Conservation (phyloP, 2,888 invertebrate species). For the Erebia ligea region DNA sequence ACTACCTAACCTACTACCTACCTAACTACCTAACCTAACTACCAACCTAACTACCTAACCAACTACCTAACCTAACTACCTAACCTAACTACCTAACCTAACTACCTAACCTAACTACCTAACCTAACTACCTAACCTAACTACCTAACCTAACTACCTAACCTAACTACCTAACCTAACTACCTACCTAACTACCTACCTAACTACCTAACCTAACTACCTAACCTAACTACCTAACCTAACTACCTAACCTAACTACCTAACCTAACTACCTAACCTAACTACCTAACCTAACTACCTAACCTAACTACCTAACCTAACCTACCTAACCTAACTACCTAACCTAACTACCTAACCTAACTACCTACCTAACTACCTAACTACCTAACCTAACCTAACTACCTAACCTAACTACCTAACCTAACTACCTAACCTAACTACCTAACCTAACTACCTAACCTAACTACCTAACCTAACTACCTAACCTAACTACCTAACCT, state of each 20-base stretch:
- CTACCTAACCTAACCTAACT: conserved; percentile 8
- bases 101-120: conserved; percentile 25
- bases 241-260: neutral
- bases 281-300: conserved; percentile 26
- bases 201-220: neutral
- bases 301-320: conserved; percentile 17
- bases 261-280: conserved; percentile 46
- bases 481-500: conserved; percentile 15
- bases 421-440: conserved; percentile 46
- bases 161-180: neutral
- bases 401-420: neutral
- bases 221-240: conserved; percentile 7
- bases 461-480: conserved; percentile 1
- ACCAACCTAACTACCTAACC: too few relatives aligned
- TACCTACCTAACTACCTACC: too few relatives aligned
- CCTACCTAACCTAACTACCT: conserved; percentile 4
- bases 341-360: conserved; percentile 7
- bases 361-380: too few relatives aligned
- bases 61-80: too few relatives aligned
- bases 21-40: too few relatives aligned
- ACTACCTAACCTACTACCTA: too few relatives aligned
- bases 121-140: conserved; percentile 47
- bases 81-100: conserved; percentile 3
- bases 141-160: conserved; percentile 39
- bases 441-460: conserved; percentile 23